These are phyloP conservation scores for Tyria jacobaeae DNA, from an alignment of 2,888 invertebrate genomes.

Conservation along the genomic window DNA sequence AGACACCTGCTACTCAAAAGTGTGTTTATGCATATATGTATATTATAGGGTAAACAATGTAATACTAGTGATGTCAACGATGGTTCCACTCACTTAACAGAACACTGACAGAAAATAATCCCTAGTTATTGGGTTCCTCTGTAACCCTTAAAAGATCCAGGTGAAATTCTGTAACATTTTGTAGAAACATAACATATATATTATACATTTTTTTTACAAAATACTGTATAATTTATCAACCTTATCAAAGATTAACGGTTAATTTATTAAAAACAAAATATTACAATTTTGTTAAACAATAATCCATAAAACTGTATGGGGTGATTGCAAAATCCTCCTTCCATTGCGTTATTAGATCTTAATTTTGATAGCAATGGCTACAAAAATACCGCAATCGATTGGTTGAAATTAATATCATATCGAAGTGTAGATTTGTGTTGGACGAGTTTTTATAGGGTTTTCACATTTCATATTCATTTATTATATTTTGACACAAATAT, in stretches of 20 bases:
- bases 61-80: too few relatives aligned
- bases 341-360: conserved; percentile 27
- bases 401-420: conserved; percentile 23
- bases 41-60: too few relatives aligned
- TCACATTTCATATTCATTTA: not conserved
- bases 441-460: conserved; percentile 31
- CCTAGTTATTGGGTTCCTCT: too few relatives aligned
- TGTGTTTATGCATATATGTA: too few relatives aligned
- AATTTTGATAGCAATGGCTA: conserved; percentile 28
- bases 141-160: too few relatives aligned
- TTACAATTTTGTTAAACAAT: conserved; percentile 6
- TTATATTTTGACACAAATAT: too few relatives aligned
- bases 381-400: conserved; percentile 34
- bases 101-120: too few relatives aligned
- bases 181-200: too few relatives aligned
- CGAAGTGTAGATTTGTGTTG: conserved; percentile 28
- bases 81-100: too few relatives aligned
- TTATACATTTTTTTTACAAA: conserved; percentile 1
- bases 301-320: conserved; percentile 7
- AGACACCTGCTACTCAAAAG: too few relatives aligned
- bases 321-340: not conserved
- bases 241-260: conserved; percentile 14
- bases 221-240: conserved; percentile 8
- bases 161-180: too few relatives aligned
- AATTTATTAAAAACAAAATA: conserved; percentile 5